Conservation (phyloP, 2,797 vertebrate species). For the Protosalanx chinensis region DNA sequence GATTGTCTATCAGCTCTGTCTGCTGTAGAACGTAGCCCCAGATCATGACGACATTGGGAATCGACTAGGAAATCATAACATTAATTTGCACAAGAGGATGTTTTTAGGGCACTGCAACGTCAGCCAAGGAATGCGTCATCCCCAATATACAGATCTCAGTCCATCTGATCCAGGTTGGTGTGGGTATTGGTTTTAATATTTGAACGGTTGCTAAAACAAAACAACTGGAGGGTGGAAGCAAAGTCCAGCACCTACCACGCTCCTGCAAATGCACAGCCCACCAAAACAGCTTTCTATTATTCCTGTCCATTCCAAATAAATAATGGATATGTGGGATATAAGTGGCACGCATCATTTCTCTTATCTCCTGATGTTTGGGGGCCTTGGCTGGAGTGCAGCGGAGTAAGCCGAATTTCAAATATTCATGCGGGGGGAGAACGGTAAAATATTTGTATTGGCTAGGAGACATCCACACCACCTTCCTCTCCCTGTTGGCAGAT, state of each 20-base stretch:
- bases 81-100: too few relatives aligned
- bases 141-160: slow-evolving; percentile 8
- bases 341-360: not conserved
- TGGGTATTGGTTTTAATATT: slow-evolving; percentile 12
- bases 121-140: not conserved
- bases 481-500: slow-evolving; percentile 2
- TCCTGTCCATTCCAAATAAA: slow-evolving; percentile 5
- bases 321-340: slow-evolving; percentile 11
- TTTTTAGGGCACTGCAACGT: not conserved
- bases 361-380: not conserved
- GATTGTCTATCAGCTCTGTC: slow-evolving; percentile 1
- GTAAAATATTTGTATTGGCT: slow-evolving; percentile 12
- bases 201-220: slow-evolving; percentile 11
- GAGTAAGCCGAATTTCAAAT: not conserved
- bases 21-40: too few relatives aligned
- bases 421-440: not conserved
- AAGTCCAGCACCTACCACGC: not conserved
- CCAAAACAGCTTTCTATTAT: not conserved
- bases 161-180: too few relatives aligned
- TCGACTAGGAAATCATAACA: too few relatives aligned
- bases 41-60: too few relatives aligned
- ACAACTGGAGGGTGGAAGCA: not conserved
- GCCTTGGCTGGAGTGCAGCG: slow-evolving; percentile 1
- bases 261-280: slow-evolving; percentile 6
- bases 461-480: not conserved